Percentiles rank a stretch among this genome's conserved stretches.
Conservation (phyloP, 1,140 invertebrate genomes). For the Onthophagus taurus region DNA sequence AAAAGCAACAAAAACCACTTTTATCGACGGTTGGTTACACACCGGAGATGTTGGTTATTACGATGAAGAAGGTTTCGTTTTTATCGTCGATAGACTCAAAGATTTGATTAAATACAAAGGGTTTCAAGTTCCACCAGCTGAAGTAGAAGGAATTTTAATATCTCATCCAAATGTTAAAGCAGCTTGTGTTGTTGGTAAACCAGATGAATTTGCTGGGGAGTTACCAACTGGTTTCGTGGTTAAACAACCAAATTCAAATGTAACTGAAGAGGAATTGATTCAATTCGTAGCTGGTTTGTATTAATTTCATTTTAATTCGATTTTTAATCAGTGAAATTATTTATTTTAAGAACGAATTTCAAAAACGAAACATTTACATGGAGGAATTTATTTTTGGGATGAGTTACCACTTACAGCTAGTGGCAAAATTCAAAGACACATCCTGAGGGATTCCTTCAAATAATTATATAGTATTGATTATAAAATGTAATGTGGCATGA, state of each 20-base stretch:
- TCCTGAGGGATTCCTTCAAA: too few species aligned
- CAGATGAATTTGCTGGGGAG: conserved; percentile 53
- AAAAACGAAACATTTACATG: too few species aligned
- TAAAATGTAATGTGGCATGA: too few species aligned
- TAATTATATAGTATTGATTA: too few species aligned
- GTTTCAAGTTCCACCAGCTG: conserved; percentile 14
- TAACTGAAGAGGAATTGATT: conserved; percentile 39
- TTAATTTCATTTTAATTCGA: too few species aligned
- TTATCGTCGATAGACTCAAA: conserved; percentile 76
- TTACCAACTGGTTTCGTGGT: conserved; percentile 58
- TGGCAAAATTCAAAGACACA: too few species aligned
- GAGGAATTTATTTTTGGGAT: too few species aligned
- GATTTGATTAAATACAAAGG: conserved; percentile 83
- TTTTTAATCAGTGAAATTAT: too few species aligned
- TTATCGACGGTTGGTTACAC: conserved; percentile 64
- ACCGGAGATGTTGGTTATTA: conserved; percentile 77
- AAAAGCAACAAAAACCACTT: conserved; percentile 56
- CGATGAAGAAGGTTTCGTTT: conserved; percentile 62
- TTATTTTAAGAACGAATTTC: too few species aligned
- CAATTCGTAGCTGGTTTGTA: background rate
- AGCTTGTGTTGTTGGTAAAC: conserved; percentile 58
- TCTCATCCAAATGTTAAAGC: conserved; percentile 43
- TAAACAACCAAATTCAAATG: conserved; percentile 32
- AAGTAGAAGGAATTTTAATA: conserved; percentile 10
- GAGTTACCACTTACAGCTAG: too few species aligned